Evolutionary conservation across 1,140 invertebrate species (phyloP), one percentile per base, ranked within the genome.

Genomic region (Panagrolaimus sp.): DNA sequence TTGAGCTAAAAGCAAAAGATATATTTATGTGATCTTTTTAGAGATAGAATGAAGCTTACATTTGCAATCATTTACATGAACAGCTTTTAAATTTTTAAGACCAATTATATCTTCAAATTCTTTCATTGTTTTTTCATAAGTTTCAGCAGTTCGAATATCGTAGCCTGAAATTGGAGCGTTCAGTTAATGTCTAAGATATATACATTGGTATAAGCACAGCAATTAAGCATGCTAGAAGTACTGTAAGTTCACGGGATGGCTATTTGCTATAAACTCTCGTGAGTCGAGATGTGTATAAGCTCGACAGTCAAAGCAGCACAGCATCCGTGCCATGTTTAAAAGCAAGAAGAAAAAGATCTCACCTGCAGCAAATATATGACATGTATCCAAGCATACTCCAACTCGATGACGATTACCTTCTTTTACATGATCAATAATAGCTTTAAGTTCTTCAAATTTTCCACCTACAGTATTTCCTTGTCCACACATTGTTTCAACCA

Each of bases 341-440:
- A 42, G 7, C 20, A 16, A 46, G n/a, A 5, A 7, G 31, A 2
- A 38, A 38, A 38, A 38, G 31, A 38, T 20, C 65, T n/a, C 65
- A 86, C 86, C 86, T 67, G 86, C 87, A 72, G 86, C 86, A 80
- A 86, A 86, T 23, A 86, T 85, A 78, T 87, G 87, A 75, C 87
- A 87, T 0, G 87, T 87, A 72, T 87, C 87, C 16, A 87, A 67
- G 73, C 87, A 87, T 20, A 87, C 84, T 14, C 87, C 87, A 62
- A 87, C 75, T 47, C 87, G 72, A 4, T 81, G 74, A 67, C 85
- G 85, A 71, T 87, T 84, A 44, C 14, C 11, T n/a, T 20, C 20
- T 27, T 85, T 77, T 13, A 87, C 84, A 67, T 68, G 66, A 46
- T 85, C 82, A 45, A 87, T 87, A 64, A 87, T 87, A 13, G 68